phyloP scores from a whole-genome alignment of 2,797 vertebrate genomes.

The Poecilia velifera region DNA sequence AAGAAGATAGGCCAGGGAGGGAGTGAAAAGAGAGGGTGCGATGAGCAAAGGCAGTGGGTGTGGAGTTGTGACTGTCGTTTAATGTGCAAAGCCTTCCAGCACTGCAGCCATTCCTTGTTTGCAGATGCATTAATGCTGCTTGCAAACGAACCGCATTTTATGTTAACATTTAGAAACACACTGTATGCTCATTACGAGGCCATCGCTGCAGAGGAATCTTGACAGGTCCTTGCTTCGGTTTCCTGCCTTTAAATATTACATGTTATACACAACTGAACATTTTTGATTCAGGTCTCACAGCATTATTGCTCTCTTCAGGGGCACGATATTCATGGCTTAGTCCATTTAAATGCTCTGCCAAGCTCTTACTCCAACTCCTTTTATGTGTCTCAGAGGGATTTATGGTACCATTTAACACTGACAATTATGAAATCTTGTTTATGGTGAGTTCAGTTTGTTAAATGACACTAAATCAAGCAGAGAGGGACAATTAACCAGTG shows the following conservation, averaged over 20 bases:
- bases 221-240: slow-evolving; percentile 21
- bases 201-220: slow-evolving; percentile 16
- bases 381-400: slow-evolving; percentile 39
- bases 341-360: slow-evolving; percentile 31
- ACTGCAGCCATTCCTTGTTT: slow-evolving; percentile 31
- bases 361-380: slow-evolving; percentile 27
- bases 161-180: slow-evolving; percentile 22
- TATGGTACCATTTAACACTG: slow-evolving; percentile 28
- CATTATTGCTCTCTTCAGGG: slow-evolving; percentile 47
- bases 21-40: slow-evolving; percentile 51
- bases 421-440: slow-evolving; percentile 23
- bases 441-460: slow-evolving; percentile 19
- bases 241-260: slow-evolving; percentile 6
- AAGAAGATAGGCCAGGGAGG: slow-evolving; percentile 62
- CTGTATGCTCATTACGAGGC: slow-evolving; percentile 34
- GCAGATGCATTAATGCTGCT: slow-evolving; percentile 40
- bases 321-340: slow-evolving; percentile 19
- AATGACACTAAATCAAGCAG: slow-evolving; percentile 9
- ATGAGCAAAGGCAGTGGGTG: slow-evolving; percentile 56
- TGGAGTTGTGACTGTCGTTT: slow-evolving; percentile 56
- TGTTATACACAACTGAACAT: not conserved
- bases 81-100: slow-evolving; percentile 50
- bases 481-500: slow-evolving; percentile 19
- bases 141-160: slow-evolving; percentile 41
- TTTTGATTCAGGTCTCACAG: slow-evolving; percentile 25